A percentile compares a stretch with the other conserved stretches of the same genome.
phyloP scores from a whole-genome alignment of 2,888 invertebrate genomes.

The Neoascia interrupta region DNA sequence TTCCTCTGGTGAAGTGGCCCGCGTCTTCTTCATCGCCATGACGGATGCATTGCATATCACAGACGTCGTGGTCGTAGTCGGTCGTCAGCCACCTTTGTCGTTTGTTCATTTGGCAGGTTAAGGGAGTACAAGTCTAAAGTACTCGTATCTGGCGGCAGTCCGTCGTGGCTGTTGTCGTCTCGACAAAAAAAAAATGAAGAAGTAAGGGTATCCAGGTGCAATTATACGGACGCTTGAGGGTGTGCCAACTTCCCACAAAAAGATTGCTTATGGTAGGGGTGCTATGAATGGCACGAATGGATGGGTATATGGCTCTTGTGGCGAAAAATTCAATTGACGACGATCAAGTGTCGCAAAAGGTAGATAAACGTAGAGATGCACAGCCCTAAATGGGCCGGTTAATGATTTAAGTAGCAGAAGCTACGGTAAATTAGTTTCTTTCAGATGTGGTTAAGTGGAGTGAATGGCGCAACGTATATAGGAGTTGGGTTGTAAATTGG shows the following conservation, averaged over 20 bases:
- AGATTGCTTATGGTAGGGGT: constrained; percentile 6
- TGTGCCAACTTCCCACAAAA: constrained; percentile 13
- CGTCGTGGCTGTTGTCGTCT: constrained; percentile 4
- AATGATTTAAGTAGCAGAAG: constrained; percentile 53
- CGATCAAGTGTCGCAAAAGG: constrained; percentile 56
- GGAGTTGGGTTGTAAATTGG: not conserved
- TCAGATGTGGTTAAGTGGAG: not conserved
- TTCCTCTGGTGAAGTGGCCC: constrained; percentile 61
- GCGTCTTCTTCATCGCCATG: constrained; percentile 28
- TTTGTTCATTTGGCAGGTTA: constrained; percentile 65
- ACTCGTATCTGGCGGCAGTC: constrained; percentile 28
- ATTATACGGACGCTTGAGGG: constrained; percentile 40
- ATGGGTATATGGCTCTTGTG: constrained; percentile 20
- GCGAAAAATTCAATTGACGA: constrained; percentile 60
- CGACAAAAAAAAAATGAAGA: constrained; percentile 30
- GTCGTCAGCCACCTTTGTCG: constrained; percentile 17
- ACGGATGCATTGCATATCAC: constrained; percentile 36
- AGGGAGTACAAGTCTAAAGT: constrained; percentile 22
- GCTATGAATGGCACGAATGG: constrained; percentile 13
- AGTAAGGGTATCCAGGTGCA: constrained; percentile 51
- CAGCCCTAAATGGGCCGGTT: constrained; percentile 36
- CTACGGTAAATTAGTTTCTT: constrained; percentile 25
- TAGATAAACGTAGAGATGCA: constrained; percentile 46
- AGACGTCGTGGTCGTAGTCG: not conserved
- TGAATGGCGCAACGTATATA: too few species aligned